Base-by-base conservation (phyloP, 2,888 invertebrate species). In the Drosophila niveifrons region DNA sequence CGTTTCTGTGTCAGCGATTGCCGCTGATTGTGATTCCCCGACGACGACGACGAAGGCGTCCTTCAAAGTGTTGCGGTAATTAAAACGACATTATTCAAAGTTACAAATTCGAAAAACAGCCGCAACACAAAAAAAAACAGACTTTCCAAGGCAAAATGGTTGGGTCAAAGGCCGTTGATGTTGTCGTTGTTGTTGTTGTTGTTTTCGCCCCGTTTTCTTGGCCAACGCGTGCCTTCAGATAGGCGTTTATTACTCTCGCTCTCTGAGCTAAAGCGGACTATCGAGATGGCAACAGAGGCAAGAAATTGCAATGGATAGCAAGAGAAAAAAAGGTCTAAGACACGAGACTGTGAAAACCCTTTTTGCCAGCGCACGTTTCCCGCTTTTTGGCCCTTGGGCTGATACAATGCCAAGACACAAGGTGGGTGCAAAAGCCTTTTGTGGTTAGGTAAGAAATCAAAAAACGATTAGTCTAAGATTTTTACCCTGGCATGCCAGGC, bases 51-150 rank as follows among this genome's bases (percentile, higher is more conserved):
- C 29, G 57, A 2, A 52, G 53, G 36, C 34, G 61, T 46, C 53
- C 70, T 64, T 82, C 73, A 72, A 74, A 78, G 76, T 80, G 77
- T 75, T 75, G 80, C 66, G 81, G 88, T 88, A 88, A 89, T 88
- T 87, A 88, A 88, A 88, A 89, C 75, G 88, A 88, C 86, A 88
- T 88, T 88, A 89, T 80, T 89, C 82, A 87, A 82, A 80, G 74
- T 67, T 67, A 76, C 70, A 85, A 74, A 73, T 69, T 71, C 61
- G 50, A 53, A 62, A 70, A 65, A 36, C 47, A 62, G 34, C 17
- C 48, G 34, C 46, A 55, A 50, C 66, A 82, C 70, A 76, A 52
- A 68, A 18, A 41, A 17, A 23, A 23, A 23, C 23, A 23, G 23
- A 23, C 23, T 55, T 51, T 62, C 10, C 31, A 10, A 29, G 46